Evolutionary conservation across 2,797 vertebrate genomes (phyloP).

Genomic region (Limnodromus scolopaceus): DNA sequence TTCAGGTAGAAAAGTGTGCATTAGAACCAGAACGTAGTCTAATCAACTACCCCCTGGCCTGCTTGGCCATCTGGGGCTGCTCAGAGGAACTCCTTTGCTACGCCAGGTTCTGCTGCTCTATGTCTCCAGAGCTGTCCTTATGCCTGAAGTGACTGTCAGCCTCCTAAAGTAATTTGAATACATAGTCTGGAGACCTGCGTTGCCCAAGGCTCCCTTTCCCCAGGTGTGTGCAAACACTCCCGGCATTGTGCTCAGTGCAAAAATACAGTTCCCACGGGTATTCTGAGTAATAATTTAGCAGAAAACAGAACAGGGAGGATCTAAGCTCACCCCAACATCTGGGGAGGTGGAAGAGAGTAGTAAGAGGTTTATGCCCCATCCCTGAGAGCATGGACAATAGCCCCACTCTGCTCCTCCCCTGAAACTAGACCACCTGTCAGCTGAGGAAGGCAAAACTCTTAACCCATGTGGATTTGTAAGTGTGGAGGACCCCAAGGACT

Average conservation of each 20-base stretch:
- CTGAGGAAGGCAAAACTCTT: background rate
- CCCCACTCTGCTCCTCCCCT: background rate
- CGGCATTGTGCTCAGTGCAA: background rate
- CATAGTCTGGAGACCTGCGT: accelerated
- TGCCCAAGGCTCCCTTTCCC: background rate
- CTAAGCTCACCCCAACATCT: background rate
- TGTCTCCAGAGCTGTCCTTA: background rate
- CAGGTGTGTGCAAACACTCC: background rate
- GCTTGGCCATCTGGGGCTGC: background rate
- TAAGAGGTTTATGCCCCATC: background rate
- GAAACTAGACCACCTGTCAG: background rate
- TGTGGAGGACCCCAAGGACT: background rate
- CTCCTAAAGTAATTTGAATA: background rate
- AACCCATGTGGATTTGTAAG: background rate
- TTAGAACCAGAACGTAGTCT: background rate
- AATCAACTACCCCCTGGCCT: background rate
- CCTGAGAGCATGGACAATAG: background rate
- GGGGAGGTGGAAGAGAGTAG: background rate
- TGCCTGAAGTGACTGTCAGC: background rate
- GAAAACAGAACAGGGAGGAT: background rate
- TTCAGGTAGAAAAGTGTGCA: background rate
- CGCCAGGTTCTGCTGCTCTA: background rate
- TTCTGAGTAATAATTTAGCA: background rate
- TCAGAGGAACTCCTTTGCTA: background rate
- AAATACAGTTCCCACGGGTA: background rate